A percentile compares a stretch with the other conserved stretches of the same genome.
These are phyloP conservation scores for Tanytarsus gracilentus DNA, from an alignment of 2,888 invertebrate species.

Conservation along the genomic window DNA sequence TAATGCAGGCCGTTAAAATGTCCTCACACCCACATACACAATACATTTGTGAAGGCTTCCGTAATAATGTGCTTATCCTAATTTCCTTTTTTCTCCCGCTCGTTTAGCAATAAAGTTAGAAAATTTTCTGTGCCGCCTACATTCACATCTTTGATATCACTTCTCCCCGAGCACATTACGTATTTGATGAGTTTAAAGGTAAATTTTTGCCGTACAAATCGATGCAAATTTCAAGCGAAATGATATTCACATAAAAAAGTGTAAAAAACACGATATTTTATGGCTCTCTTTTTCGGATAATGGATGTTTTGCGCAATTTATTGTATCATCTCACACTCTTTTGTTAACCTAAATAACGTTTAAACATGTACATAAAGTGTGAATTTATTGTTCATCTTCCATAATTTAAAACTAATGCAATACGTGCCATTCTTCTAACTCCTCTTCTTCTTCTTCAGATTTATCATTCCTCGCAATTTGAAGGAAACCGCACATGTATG, in stretches of 20 bases:
- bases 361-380: constrained; percentile 13
- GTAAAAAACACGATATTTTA: constrained; percentile 23
- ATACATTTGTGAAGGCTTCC: background rate
- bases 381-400: constrained; percentile 16
- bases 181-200: background rate
- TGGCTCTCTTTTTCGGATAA: constrained; percentile 23
- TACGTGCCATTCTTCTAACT: constrained; percentile 18
- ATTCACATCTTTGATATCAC: background rate
- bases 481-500: too few relatives aligned
- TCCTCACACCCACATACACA: background rate
- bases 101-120: constrained; percentile 22
- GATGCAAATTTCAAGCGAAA: background rate
- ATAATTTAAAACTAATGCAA: constrained; percentile 26
- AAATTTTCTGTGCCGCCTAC: background rate
- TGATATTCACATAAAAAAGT: too few relatives aligned
- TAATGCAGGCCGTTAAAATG: background rate
- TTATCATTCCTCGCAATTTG: background rate
- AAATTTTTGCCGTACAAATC: background rate
- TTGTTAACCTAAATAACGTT: constrained; percentile 24
- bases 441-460: background rate
- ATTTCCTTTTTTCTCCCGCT: constrained; percentile 3
- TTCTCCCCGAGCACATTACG: background rate
- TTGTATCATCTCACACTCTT: constrained; percentile 14
- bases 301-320: constrained; percentile 22
- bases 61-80: constrained; percentile 22